Evolutionary conservation across 2,888 invertebrate genomes (phyloP), one percentile per base, ranked within the genome.

Genomic region (Balanococcus diminutus): DNA sequence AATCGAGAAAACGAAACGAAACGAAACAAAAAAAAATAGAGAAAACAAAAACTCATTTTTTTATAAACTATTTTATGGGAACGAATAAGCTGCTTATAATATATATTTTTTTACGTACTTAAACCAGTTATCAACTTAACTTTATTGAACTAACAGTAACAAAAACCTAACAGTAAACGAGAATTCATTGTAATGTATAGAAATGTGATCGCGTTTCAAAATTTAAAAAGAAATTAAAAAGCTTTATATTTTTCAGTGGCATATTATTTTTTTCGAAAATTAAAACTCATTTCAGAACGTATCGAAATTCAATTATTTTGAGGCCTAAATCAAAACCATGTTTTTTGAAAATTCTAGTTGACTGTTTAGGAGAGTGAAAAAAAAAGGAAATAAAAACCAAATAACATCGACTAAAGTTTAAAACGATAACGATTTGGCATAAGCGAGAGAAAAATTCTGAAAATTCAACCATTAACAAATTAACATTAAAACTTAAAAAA

Each of bases 61-160:
- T 81, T 22, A 31, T 51, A 51, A 81, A 82, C 82, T 51, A n/a
- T n/a, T n/a, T n/a, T n/a, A 82, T 51, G 46, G 82, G 39, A 82
- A 82, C 39, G 81, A 81, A 79, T 19, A 81, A 82, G 51, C 51
- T 51, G 51, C 51, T 82, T 82, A 82, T 8, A 84, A 72, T 56
- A 81, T 19, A 56, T n/a, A 6, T 14, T 72, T 39, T 72, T 84
- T 84, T 72, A 56, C 19, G 61, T 61, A 72, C 67, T 84, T 84
- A 67, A 84, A 84, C 56, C 39, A 67, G 84, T 67, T 84, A 39
- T 36, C 72, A 67, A 72, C 39, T 83, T 83, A 84, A 84, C 56
- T 56, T 84, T 84, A 84, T 84, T 61, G 67, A 61, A 84, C 84
- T 84, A 84, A 61, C 67, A 84, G 67, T 84, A 84, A 84, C 84